These are phyloP conservation scores for Carapus acus DNA, from an alignment of 2,797 vertebrate species.

Conservation along the genomic window DNA sequence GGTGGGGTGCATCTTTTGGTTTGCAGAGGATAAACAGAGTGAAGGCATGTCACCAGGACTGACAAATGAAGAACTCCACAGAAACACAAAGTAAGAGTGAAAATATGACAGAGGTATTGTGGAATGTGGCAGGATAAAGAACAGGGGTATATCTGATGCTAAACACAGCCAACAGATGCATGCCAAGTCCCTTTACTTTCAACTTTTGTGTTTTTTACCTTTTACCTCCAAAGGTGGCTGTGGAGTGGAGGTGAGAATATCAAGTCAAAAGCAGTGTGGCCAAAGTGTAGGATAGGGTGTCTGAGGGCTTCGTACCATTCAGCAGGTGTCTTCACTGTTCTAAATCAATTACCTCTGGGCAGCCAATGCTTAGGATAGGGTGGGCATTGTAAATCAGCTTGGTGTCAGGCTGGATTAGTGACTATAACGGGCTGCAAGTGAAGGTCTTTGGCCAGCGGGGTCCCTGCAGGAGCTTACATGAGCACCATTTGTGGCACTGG, in stretches of 20 bases:
- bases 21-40: conserved; percentile 63
- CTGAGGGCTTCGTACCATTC: conserved; percentile 51
- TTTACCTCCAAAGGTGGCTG: conserved; percentile 11
- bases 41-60: conserved; percentile 59
- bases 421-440: conserved; percentile 61
- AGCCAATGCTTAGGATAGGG: conserved; percentile 57
- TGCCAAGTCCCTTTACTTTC: conserved; percentile 2
- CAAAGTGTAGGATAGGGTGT: conserved; percentile 11
- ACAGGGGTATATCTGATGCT: background rate
- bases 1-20: conserved; percentile 47
- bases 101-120: conserved; percentile 3
- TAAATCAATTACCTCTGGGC: conserved; percentile 71
- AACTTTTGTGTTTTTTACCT: conserved; percentile 11
- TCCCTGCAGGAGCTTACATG: conserved; percentile 44
- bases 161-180: background rate
- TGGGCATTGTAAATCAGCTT: conserved; percentile 72
- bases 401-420: conserved; percentile 70
- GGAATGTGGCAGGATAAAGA: background rate
- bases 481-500: conserved; percentile 39
- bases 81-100: conserved; percentile 37
- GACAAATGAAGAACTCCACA: conserved; percentile 49
- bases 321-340: conserved; percentile 66
- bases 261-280: conserved; percentile 15
- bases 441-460: conserved; percentile 47
- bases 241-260: conserved; percentile 16